Percentiles rank a stretch among this genome's conserved stretches.
Evolutionary conservation across 2,113 vertebrate genomes (phyloP).

Genomic region (Gila orcuttii): DNA sequence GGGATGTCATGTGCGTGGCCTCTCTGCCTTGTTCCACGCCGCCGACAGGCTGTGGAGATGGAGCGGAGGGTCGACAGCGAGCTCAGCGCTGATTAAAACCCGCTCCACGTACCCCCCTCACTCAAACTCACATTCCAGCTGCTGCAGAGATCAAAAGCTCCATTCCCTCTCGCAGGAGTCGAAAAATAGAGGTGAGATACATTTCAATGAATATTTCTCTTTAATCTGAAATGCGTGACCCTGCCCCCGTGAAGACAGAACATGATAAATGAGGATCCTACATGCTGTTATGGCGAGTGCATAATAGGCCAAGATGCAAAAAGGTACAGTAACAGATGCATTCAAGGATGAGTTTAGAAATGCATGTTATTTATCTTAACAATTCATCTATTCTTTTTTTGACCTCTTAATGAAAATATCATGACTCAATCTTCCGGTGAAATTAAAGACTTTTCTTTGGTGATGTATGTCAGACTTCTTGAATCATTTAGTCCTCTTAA

Average conservation of each 20-base stretch:
- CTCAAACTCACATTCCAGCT: conserved; percentile 26
- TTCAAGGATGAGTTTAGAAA: neutral
- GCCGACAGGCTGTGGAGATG: neutral
- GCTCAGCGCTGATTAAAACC: conserved; percentile 26
- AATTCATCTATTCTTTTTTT: neutral
- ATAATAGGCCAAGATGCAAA: conserved; percentile 9
- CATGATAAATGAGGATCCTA: neutral
- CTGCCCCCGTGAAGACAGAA: conserved; percentile 23
- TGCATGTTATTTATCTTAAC: neutral
- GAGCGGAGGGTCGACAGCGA: neutral
- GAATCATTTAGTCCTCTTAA: too few relatives aligned
- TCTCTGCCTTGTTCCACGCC: conserved; percentile 24
- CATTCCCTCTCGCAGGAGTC: conserved; percentile 20
- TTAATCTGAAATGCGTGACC: conserved; percentile 30
- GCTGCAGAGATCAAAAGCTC: conserved; percentile 46
- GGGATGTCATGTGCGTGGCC: conserved; percentile 13
- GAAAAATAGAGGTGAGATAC: conserved; percentile 42
- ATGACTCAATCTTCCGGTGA: neutral
- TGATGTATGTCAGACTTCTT: neutral
- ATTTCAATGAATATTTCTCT: conserved; percentile 52
- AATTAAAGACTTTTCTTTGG: neutral
- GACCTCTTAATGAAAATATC: neutral
- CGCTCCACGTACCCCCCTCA: conserved; percentile 18
- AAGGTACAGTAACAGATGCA: neutral
- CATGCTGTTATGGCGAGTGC: neutral